These are phyloP conservation scores for Papio anubis DNA, from an alignment of 2,113 vertebrate genomes.

Conservation along the genomic window DNA sequence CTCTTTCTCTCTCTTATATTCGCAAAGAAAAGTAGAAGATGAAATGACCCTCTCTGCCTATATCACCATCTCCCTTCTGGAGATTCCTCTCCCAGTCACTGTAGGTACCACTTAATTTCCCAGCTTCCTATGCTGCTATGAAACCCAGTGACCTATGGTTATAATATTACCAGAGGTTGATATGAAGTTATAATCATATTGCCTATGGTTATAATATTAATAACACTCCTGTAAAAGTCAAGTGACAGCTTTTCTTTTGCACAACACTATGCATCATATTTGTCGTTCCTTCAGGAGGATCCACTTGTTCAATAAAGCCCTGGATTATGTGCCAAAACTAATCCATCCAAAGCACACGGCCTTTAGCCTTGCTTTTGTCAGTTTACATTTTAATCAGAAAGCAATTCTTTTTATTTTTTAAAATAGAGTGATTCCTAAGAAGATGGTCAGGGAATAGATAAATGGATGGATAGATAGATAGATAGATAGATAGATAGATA, in stretches of 20 bases:
- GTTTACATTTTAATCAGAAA: neutral
- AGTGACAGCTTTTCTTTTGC: neutral
- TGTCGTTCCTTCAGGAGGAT: neutral
- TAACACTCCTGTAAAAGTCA: no score
- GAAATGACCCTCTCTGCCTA: constrained; percentile 77
- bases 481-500: no score
- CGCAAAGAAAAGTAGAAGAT: constrained; percentile 72
- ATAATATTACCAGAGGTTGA: no score
- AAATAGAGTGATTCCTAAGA: neutral
- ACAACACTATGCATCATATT: no score
- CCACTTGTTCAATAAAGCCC: neutral
- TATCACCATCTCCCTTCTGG: constrained; percentile 74
- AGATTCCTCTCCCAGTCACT: constrained; percentile 64
- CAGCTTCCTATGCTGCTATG: neutral
- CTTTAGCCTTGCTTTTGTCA: neutral
- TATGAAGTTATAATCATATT: no score
- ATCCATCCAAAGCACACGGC: neutral
- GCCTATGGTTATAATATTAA: no score
- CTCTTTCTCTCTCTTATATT: neutral
- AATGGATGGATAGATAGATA: neutral
- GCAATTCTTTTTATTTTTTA: neutral
- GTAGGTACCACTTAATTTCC: constrained; percentile 28
- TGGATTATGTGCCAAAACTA: no score
- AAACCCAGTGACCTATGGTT: neutral
- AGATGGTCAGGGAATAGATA: neutral